These are phyloP conservation scores for Cataglyphis cursor DNA, from an alignment of 2,888 invertebrate genomes.

Conservation along the genomic window DNA sequence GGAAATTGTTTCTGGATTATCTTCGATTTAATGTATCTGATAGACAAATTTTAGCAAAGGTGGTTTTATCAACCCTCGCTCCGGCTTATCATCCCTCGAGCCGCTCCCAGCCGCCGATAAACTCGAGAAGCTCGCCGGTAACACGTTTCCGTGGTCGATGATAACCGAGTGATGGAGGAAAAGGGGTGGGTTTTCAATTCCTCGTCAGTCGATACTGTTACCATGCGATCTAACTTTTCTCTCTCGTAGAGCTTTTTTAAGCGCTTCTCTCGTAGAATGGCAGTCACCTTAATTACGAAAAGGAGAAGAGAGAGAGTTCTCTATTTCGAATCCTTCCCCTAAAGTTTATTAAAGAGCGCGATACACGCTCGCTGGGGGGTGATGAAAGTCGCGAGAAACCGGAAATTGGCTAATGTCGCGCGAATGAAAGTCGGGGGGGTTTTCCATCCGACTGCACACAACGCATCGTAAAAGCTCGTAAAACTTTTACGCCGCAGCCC, in stretches of 20 bases:
- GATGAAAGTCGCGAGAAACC: conserved; percentile 39
- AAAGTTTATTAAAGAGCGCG: conserved; percentile 36
- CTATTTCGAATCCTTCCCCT: not conserved
- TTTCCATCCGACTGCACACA: conserved; percentile 32
- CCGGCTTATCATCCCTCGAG: not conserved
- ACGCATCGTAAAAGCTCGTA: conserved; percentile 61
- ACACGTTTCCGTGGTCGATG: conserved; percentile 18
- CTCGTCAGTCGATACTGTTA: conserved; percentile 14
- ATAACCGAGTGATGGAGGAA: not conserved
- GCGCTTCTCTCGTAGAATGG: not conserved
- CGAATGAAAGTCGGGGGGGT: conserved; percentile 44
- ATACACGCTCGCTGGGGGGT: conserved; percentile 26
- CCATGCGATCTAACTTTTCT: conserved; percentile 14
- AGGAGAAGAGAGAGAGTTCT: conserved; percentile 24
- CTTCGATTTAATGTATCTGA: not conserved
- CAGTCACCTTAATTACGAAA: conserved; percentile 26
- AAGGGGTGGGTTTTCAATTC: conserved; percentile 40
- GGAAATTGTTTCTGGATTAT: conserved; percentile 6
- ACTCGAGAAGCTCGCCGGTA: conserved; percentile 29
- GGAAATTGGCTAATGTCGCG: conserved; percentile 45
- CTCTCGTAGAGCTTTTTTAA: not conserved
- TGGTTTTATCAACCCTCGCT: conserved; percentile 22
- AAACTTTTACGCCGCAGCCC: conserved; percentile 71
- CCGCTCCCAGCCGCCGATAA: conserved; percentile 35
- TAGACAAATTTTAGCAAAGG: not conserved